A percentile compares a stretch with the other conserved stretches of the same genome.
phyloP scores from a whole-genome alignment of 2,888 invertebrate genomes.

The Galerucella nymphaeae region DNA sequence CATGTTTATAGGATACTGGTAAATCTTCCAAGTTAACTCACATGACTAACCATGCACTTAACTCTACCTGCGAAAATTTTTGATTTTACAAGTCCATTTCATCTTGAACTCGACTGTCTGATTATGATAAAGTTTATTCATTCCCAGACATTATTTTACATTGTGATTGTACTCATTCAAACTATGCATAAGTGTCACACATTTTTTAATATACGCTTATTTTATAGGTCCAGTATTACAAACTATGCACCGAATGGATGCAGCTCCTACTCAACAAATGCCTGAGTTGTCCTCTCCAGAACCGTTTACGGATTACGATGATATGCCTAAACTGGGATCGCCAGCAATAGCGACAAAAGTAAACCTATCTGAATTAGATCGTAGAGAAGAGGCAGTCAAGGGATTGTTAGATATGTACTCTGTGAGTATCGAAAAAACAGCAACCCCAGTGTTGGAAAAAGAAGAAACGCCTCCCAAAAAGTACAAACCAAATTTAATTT shows the following conservation, averaged over 20 bases:
- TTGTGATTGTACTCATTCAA: too few species aligned
- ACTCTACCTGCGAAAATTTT: too few species aligned
- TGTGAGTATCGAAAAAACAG: slow-evolving; percentile 29
- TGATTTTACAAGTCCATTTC: too few species aligned
- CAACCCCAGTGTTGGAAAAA: slow-evolving; percentile 12
- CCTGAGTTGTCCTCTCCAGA: slow-evolving; percentile 46
- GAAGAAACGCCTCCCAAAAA: slow-evolving; percentile 37
- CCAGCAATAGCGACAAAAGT: slow-evolving; percentile 32
- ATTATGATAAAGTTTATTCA: too few species aligned
- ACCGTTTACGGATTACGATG: slow-evolving; percentile 44
- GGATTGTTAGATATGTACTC: slow-evolving; percentile 34
- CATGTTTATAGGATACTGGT: too few species aligned
- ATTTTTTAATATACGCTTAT: too few species aligned
- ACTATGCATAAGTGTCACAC: too few species aligned
- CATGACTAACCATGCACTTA: too few species aligned
- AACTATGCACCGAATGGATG: not conserved
- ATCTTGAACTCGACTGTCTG: too few species aligned
- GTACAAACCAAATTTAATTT: slow-evolving; percentile 51
- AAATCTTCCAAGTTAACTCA: too few species aligned
- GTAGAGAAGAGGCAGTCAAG: slow-evolving; percentile 25
- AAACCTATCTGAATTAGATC: slow-evolving; percentile 21
- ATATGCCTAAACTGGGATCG: slow-evolving; percentile 49
- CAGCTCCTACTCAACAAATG: slow-evolving; percentile 36
- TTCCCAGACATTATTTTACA: too few species aligned
- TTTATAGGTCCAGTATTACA: not conserved